These are phyloP conservation scores for Seriola rivoliana DNA, from an alignment of 2,113 vertebrate genomes.

Conservation along the genomic window DNA sequence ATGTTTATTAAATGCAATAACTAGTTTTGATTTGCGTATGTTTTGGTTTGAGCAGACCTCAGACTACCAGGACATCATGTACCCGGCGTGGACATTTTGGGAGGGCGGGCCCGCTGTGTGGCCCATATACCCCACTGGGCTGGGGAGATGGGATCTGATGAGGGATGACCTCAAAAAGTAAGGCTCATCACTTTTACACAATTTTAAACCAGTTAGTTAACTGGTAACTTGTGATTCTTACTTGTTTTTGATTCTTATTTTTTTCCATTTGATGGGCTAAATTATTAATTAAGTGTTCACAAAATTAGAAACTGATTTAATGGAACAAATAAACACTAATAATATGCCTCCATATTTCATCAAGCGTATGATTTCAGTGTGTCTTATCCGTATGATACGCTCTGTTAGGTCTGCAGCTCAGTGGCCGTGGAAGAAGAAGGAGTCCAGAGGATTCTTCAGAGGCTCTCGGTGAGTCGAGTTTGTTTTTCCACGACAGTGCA, in stretches of 20 bases:
- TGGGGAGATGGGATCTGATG: constrained; percentile 98
- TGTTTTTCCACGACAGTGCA: not conserved
- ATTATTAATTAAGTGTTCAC: not conserved
- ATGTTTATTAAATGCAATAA: not conserved
- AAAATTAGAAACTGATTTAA: too few species aligned
- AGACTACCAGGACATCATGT: constrained; percentile 97
- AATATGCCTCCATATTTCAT: too few species aligned
- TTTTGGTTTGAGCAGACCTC: constrained; percentile 84
- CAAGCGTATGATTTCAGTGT: not conserved
- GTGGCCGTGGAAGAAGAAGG: constrained; percentile 96
- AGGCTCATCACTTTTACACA: not conserved
- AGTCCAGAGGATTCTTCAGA: constrained; percentile 94
- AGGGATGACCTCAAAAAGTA: constrained; percentile 92
- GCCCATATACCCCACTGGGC: constrained; percentile 97
- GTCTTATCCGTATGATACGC: not conserved
- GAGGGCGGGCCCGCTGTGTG: constrained; percentile 98
- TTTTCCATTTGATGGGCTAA: not conserved
- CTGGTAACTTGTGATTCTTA: too few species aligned
- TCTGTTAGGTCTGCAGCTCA: constrained; percentile 89
- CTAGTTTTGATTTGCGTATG: not conserved
- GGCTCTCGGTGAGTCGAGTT: constrained; percentile 90
- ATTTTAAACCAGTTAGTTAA: not conserved
- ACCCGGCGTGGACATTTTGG: constrained; percentile 99
- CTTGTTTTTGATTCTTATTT: not conserved
- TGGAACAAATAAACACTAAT: not conserved